A percentile compares a stretch with the other conserved stretches of the same genome.
phyloP scores from a whole-genome alignment of 2,113 vertebrate genomes.

The Periophthalmodon schlosseri region DNA sequence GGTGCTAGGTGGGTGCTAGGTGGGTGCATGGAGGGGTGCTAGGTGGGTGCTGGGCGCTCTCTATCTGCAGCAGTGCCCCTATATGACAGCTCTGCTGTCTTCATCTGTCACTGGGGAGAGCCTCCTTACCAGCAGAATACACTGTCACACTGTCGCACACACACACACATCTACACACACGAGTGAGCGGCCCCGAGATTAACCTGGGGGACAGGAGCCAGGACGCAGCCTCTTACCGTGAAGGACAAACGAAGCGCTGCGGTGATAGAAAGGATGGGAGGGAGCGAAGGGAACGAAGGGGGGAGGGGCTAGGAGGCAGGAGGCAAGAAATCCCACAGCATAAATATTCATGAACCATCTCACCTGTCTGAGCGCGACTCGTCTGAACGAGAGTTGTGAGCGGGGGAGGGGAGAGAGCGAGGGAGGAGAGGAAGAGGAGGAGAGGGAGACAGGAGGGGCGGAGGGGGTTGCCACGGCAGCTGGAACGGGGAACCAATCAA shows the following conservation, averaged over 20 bases:
- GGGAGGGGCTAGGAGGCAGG: slow-evolving; percentile 66
- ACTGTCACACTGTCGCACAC: background rate
- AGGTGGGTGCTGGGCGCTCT: slow-evolving; percentile 58
- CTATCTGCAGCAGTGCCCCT: slow-evolving; percentile 58
- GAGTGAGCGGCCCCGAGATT: slow-evolving; percentile 64
- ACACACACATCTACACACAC: slow-evolving; percentile 13
- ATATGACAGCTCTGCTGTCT: slow-evolving; percentile 67
- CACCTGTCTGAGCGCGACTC: slow-evolving; percentile 77
- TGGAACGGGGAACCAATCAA: slow-evolving; percentile 50
- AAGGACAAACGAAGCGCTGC: slow-evolving; percentile 74
- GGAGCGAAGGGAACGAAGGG: slow-evolving; percentile 59
- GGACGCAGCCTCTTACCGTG: slow-evolving; percentile 75
- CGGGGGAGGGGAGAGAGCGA: slow-evolving; percentile 15
- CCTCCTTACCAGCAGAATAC: slow-evolving; percentile 60
- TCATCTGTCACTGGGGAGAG: slow-evolving; percentile 70
- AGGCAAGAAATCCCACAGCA: slow-evolving; percentile 72
- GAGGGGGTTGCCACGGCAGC: slow-evolving; percentile 71
- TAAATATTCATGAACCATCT: slow-evolving; percentile 79
- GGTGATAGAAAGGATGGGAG: slow-evolving; percentile 60
- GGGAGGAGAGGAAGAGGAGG: slow-evolving; percentile 15
- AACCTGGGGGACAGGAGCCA: slow-evolving; percentile 75
- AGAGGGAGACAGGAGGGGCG: slow-evolving; percentile 47
- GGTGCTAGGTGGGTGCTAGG: background rate
- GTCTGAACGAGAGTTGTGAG: slow-evolving; percentile 58
- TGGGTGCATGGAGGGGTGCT: background rate